These are phyloP conservation scores for Brachionus rotundiformis DNA, from an alignment of 1,140 invertebrate genomes.

Conservation along the genomic window DNA sequence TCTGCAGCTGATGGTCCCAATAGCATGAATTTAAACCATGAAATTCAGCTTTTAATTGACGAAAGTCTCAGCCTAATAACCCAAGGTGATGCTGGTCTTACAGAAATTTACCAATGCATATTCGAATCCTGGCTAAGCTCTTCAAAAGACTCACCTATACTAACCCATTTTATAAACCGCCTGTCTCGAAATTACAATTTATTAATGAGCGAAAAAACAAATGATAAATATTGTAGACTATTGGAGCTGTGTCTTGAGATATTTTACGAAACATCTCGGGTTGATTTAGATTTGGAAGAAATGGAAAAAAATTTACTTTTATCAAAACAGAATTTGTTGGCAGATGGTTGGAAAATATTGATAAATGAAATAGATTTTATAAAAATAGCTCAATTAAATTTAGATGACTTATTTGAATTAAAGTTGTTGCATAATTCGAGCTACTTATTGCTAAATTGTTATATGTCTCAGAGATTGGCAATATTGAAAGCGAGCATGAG, in stretches of 20 bases:
- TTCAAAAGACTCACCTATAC: conserved; percentile 47
- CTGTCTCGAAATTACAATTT: conserved; percentile 11
- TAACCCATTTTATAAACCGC: conserved; percentile 43
- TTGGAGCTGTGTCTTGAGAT: conserved; percentile 48
- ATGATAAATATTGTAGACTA: conserved; percentile 27
- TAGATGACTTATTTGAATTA: conserved; percentile 7
- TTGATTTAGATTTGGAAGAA: background rate
- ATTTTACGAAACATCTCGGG: background rate
- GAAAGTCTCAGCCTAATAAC: conserved; percentile 8
- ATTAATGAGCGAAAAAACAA: background rate
- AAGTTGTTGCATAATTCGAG: conserved; percentile 12
- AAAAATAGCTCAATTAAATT: conserved; percentile 9
- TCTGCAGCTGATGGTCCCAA: background rate
- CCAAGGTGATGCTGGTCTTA: background rate
- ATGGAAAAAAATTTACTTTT: conserved; percentile 45
- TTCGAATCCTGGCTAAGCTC: conserved; percentile 44
- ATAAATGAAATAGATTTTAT: conserved; percentile 44
- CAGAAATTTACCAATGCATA: conserved; percentile 20
- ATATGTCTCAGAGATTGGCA: background rate
- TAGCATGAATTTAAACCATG: background rate
- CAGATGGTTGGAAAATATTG: conserved; percentile 2
- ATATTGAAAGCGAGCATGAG: conserved; percentile 26
- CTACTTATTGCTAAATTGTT: conserved; percentile 39
- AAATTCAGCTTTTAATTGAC: conserved; percentile 40
- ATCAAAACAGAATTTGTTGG: background rate